Conservation (phyloP, 2,888 invertebrate species). For the Heliconius charithonia region DNA sequence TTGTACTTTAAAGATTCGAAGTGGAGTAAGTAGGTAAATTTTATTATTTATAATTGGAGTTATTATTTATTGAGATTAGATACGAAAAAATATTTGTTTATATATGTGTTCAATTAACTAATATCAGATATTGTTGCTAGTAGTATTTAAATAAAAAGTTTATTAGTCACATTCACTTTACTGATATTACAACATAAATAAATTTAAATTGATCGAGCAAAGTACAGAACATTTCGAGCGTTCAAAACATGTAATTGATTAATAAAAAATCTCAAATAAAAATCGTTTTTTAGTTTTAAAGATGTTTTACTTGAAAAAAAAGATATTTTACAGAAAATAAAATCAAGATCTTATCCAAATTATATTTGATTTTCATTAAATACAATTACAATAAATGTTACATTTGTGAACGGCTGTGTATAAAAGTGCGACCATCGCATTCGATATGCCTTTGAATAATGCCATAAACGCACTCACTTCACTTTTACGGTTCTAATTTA, state of each 20-base stretch:
- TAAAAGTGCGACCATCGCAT: constrained; percentile 67
- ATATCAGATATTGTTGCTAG: background rate
- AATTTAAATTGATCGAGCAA: background rate
- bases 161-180: background rate
- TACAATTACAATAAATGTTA: constrained; percentile 7
- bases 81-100: background rate
- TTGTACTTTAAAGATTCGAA: background rate
- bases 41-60: background rate
- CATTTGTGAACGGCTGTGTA: constrained; percentile 66
- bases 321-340: background rate
- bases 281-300: background rate
- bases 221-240: background rate
- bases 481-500: constrained; percentile 81
- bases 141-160: background rate
- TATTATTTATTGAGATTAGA: background rate
- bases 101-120: background rate
- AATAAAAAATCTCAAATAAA: background rate
- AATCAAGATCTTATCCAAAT: constrained; percentile 21
- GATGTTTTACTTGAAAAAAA: background rate
- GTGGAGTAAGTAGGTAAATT: background rate
- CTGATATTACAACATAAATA: constrained; percentile 10
- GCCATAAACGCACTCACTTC: constrained; percentile 74
- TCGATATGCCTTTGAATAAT: constrained; percentile 81
- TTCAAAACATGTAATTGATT: constrained; percentile 9
- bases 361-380: constrained; percentile 14